Evolutionary conservation across 2,113 vertebrate genomes (phyloP).

Genomic region (Phalacrocorax carbo): DNA sequence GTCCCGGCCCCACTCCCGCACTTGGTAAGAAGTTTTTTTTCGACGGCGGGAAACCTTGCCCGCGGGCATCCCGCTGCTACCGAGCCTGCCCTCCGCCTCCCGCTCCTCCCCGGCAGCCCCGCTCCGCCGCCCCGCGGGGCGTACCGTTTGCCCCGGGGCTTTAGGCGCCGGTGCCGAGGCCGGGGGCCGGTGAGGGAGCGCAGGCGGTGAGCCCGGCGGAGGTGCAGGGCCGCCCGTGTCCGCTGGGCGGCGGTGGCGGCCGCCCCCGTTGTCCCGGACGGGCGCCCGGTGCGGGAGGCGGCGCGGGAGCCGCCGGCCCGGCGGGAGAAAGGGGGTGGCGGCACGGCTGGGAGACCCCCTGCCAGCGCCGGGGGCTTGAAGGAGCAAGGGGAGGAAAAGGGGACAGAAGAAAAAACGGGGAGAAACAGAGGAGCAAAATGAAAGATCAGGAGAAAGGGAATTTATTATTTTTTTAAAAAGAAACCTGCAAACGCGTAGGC

Average conservation of each 20-base stretch:
- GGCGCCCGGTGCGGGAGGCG: not conserved
- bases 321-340: not conserved
- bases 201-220: no score
- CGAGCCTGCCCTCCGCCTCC: not conserved
- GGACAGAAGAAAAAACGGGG: no score
- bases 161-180: no score
- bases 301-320: not conserved
- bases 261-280: not conserved
- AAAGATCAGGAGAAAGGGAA: not conserved
- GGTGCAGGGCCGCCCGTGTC: not conserved
- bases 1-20: not conserved
- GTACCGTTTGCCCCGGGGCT: no score
- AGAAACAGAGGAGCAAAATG: not conserved
- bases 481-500: not conserved
- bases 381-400: not conserved
- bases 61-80: not conserved
- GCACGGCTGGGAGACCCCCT: not conserved
- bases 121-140: not conserved
- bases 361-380: not conserved
- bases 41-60: not conserved
- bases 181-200: no score
- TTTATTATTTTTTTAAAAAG: not conserved
- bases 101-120: not conserved
- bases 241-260: constrained; percentile 73
- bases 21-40: not conserved